Conservation (phyloP, 2,888 invertebrate species). For the Leptopilina syphax region DNA sequence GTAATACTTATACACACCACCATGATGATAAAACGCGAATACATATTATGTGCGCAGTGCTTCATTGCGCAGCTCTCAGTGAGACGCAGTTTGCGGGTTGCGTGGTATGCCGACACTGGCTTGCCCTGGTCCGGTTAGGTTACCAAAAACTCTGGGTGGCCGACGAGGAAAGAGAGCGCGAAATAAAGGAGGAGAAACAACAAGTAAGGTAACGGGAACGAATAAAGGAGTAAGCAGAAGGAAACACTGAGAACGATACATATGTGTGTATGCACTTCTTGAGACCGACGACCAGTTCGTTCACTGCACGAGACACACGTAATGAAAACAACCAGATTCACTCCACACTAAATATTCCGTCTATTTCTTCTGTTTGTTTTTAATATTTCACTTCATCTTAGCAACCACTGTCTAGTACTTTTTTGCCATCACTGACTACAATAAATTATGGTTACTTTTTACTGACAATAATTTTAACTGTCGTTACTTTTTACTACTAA, state of each 20-base stretch:
- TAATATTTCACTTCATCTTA: no score
- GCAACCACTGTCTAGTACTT: no score
- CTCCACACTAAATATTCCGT: no score
- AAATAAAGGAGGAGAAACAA: slow-evolving; percentile 15
- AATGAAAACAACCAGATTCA: no score
- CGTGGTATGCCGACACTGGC: slow-evolving; percentile 28
- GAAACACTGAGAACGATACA: slow-evolving; percentile 15
- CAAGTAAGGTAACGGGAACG: slow-evolving; percentile 24
- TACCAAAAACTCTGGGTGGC: slow-evolving; percentile 40
- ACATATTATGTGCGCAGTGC: not conserved
- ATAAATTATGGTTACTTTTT: no score
- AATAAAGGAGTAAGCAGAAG: slow-evolving; percentile 22
- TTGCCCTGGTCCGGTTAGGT: slow-evolving; percentile 39
- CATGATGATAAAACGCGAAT: not conserved
- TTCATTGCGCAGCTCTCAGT: not conserved
- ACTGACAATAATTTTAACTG: no score
- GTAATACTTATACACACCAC: not conserved
- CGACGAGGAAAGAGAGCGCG: slow-evolving; percentile 31
- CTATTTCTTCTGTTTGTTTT: no score
- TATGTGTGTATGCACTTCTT: not conserved
- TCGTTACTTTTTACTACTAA: no score
- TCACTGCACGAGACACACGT: no score
- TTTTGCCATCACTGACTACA: no score
- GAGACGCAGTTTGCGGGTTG: slow-evolving; percentile 35
- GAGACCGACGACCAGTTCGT: not conserved